phyloP scores from a whole-genome alignment of 2,113 vertebrate genomes.

The Daboia siamensis region DNA sequence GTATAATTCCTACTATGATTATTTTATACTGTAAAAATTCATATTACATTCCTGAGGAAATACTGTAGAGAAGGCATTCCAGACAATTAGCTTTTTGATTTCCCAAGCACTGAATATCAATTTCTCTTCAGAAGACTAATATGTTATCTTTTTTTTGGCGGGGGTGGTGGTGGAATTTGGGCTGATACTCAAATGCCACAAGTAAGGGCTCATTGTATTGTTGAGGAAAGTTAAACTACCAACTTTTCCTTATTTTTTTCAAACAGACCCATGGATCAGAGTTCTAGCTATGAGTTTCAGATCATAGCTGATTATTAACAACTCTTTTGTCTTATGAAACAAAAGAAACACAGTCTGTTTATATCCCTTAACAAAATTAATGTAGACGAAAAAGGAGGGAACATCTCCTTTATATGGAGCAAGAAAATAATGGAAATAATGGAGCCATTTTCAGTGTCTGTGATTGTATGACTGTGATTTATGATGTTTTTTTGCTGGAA shows the following conservation, averaged over 20 bases:
- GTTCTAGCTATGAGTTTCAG: background rate
- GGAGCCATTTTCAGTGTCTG: too few relatives aligned
- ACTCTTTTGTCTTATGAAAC: background rate
- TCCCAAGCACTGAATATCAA: background rate
- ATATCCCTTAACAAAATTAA: background rate
- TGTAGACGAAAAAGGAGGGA: background rate
- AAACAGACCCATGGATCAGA: background rate
- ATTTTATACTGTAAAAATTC: constrained; percentile 7
- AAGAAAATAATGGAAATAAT: background rate
- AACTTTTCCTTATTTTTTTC: background rate
- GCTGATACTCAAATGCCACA: background rate
- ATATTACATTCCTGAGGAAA: background rate
- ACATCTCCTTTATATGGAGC: background rate
- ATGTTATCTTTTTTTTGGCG: background rate
- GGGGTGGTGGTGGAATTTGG: background rate
- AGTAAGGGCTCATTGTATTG: too few relatives aligned
- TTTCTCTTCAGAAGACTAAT: background rate
- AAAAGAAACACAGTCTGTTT: background rate
- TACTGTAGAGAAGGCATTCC: background rate
- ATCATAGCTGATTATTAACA: background rate
- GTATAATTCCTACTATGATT: constrained; percentile 10
- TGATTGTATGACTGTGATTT: too few relatives aligned
- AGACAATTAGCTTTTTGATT: background rate
- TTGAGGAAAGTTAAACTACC: background rate
- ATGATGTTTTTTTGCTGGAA: too few relatives aligned